Evolutionary conservation across 2,888 invertebrate genomes (phyloP).

Genomic region (Plebejus melissa): DNA sequence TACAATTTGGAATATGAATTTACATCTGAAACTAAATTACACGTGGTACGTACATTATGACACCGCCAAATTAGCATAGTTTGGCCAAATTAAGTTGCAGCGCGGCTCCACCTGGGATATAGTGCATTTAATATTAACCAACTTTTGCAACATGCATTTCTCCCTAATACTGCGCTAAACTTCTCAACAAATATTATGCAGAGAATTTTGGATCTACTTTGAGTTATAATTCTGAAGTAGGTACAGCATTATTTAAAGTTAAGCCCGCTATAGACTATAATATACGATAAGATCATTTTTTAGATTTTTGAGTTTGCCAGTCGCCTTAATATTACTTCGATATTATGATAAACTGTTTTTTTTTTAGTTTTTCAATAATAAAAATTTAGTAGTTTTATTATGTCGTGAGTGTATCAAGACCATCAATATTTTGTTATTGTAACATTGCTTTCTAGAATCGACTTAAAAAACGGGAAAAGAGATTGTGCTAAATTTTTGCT

Average conservation of each 20-base stretch:
- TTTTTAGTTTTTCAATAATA: no score
- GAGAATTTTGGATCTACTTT: conserved; percentile 21
- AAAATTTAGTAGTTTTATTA: not conserved
- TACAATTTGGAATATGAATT: conserved; percentile 1
- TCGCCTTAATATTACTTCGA: no score
- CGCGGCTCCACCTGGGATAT: conserved; percentile 44
- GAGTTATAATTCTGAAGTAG: conserved; percentile 16
- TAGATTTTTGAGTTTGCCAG: no score
- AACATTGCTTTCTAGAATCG: not conserved
- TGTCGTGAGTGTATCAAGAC: not conserved
- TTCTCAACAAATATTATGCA: conserved; percentile 28
- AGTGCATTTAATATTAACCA: conserved; percentile 53
- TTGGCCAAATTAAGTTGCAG: conserved; percentile 38
- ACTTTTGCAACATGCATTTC: conserved; percentile 52
- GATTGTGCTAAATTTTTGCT: not conserved
- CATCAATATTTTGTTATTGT: not conserved
- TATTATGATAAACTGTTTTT: no score
- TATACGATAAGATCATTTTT: no score
- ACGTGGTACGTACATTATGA: conserved; percentile 23
- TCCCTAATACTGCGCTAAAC: conserved; percentile 34
- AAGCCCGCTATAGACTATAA: not conserved
- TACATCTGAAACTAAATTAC: conserved; percentile 23
- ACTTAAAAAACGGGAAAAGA: not conserved
- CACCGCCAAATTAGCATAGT: conserved; percentile 31
- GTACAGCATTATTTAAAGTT: not conserved